These are phyloP conservation scores for Ailurus styani DNA, from an alignment of 2,113 vertebrate genomes.

Conservation along the genomic window DNA sequence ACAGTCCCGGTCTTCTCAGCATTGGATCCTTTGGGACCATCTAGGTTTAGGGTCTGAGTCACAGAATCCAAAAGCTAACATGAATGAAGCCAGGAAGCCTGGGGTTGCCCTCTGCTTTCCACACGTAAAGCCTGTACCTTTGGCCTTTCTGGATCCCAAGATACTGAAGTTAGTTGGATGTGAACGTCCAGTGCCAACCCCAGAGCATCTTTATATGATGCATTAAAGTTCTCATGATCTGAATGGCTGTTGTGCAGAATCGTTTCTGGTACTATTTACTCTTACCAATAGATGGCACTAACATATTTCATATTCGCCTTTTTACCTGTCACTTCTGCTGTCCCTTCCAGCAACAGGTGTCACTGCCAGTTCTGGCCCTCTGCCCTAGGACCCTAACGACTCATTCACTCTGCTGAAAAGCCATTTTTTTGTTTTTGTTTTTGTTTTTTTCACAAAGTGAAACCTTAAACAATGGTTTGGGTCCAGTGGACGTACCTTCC, in stretches of 20 bases:
- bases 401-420: background rate
- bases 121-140: background rate
- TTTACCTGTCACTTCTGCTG: background rate
- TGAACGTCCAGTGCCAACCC: background rate
- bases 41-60: background rate
- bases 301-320: background rate
- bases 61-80: background rate
- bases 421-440: no score
- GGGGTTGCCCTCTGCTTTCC: background rate
- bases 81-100: background rate
- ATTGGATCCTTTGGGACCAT: background rate
- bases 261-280: background rate
- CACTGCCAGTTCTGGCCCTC: background rate
- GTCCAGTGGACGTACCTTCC: background rate
- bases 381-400: background rate
- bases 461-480: background rate
- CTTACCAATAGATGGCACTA: slow-evolving; percentile 29
- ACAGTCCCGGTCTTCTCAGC: background rate
- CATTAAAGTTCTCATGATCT: background rate
- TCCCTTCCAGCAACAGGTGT: background rate
- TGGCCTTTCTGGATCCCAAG: background rate
- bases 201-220: background rate
- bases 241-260: background rate
- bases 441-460: background rate
- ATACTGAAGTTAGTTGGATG: background rate